Evolutionary conservation across 2,797 vertebrate species (phyloP), one percentile per base, ranked within the genome.

Genomic region (Scleropages formosus): DNA sequence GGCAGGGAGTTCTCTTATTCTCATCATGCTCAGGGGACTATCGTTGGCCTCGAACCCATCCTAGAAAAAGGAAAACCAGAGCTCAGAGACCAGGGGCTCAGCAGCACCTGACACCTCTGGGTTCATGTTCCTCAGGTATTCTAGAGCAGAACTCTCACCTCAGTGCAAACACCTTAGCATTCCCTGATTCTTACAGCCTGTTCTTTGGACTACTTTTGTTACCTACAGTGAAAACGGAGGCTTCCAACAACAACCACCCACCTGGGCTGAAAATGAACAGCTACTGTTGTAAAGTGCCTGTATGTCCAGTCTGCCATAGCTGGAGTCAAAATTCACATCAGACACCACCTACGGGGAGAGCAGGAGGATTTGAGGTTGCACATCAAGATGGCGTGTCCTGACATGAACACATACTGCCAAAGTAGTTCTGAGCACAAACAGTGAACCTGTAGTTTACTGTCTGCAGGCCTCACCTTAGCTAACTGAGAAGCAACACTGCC

Each of bases 261-360:
- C 87, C 88, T 89, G 87, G 77, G 82, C 76, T 77, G 80, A 58
- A 39, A 81, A 74, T 0, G 76, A 81, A 31, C 77, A 62, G 68
- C 80, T 84, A 78, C 62, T 83, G 31, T 78, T 16, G 73, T 79
- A 81, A 11, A 77, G 20, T 7, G 86, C 84, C 15, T 79, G 77
- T 3, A 68, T 20, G 18, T 62, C 47, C 20, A 72, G 58, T 77
- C 76, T 84, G 76, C 82, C 81, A 15, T 72, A 74, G 53, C 73
- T 77, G 4, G 74, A 59, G 24, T 51, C 13, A 12, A 62, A 76
- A 67, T 31, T 27, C 24, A 62, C 26, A 4, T 13, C 16, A 63
- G 49, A 76, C 18, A 39, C 46, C 58, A 39, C 58, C 75, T 76
- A 60, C 26, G n/a, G 8, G 31, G 51, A 12, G 15, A 61, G 16